Conservation (phyloP, 2,113 vertebrate genomes). For the Cathartes aura region DNA sequence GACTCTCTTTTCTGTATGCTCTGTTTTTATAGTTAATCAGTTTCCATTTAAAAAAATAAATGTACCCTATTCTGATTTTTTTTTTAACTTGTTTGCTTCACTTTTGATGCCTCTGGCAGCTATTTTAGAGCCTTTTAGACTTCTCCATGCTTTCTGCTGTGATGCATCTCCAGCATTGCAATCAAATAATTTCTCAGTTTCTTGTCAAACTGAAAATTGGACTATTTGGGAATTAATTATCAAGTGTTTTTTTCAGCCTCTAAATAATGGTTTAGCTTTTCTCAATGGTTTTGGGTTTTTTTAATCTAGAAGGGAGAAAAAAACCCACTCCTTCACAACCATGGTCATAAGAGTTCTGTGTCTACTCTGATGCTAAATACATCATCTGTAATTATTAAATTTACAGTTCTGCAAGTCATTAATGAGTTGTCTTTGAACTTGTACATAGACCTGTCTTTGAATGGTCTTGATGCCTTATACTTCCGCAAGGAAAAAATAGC, state of each 20-base stretch:
- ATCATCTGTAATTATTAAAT: neutral
- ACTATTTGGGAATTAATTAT: neutral
- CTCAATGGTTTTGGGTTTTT: neutral
- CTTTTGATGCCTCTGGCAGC: neutral
- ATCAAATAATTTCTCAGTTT: neutral
- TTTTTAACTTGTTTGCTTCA: neutral
- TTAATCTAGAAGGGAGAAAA: neutral
- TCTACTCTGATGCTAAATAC: neutral
- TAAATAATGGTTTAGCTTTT: neutral
- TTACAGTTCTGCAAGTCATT: too few species aligned
- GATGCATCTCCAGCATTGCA: neutral
- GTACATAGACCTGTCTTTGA: neutral
- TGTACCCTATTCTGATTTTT: neutral
- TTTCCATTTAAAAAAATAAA: neutral
- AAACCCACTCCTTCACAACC: neutral
- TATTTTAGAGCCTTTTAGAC: neutral
- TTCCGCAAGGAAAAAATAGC: neutral
- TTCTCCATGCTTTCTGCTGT: neutral
- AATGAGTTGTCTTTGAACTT: neutral
- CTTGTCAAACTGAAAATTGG: neutral
- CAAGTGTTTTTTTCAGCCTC: neutral
- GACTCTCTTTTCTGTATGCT: neutral
- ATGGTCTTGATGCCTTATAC: neutral
- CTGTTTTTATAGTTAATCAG: neutral
- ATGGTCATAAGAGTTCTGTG: neutral